A percentile compares a stretch with the other conserved stretches of the same genome.
phyloP scores from a whole-genome alignment of 2,113 vertebrate species.

The Neolamprologus ventralis region DNA sequence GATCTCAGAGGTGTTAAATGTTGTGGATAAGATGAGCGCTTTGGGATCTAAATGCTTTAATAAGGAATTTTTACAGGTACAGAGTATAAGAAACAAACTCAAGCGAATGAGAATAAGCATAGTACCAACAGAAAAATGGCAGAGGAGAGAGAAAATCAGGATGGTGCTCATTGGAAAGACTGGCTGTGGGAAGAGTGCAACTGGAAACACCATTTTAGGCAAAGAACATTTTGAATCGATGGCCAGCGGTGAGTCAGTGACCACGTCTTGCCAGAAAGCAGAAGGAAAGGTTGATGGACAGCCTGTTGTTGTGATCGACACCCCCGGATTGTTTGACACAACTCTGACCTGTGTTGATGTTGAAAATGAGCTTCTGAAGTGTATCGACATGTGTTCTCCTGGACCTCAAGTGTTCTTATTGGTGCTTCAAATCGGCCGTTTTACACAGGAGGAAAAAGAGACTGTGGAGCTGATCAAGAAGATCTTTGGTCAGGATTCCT shows the following conservation, averaged over 20 bases:
- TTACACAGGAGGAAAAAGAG: slow-evolving; percentile 29
- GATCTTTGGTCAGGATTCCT: slow-evolving; percentile 24
- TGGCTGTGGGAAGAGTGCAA: slow-evolving; percentile 22
- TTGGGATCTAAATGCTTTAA: too few species aligned
- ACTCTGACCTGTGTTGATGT: too few species aligned
- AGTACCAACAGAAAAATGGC: too few species aligned
- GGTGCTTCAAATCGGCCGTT: slow-evolving; percentile 28
- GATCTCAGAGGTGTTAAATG: too few species aligned
- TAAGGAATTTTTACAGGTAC: too few species aligned
- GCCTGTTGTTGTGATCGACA: too few species aligned
- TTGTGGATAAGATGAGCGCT: too few species aligned
- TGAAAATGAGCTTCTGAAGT: too few species aligned
- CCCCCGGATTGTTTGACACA: too few species aligned
- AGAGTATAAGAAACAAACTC: too few species aligned
- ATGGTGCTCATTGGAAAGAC: slow-evolving; percentile 13
- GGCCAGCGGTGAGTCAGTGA: background rate
- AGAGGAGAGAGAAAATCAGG: background rate
- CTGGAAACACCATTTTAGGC: slow-evolving; percentile 3
- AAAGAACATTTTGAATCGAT: background rate
- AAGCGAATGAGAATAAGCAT: too few species aligned
- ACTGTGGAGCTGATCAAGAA: slow-evolving; percentile 21
- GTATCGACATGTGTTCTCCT: too few species aligned
- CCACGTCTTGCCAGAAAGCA: background rate
- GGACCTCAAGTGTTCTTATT: background rate
- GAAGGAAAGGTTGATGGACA: background rate